phyloP scores from a whole-genome alignment of 2,888 invertebrate species.

The Nymphalis polychloros region DNA sequence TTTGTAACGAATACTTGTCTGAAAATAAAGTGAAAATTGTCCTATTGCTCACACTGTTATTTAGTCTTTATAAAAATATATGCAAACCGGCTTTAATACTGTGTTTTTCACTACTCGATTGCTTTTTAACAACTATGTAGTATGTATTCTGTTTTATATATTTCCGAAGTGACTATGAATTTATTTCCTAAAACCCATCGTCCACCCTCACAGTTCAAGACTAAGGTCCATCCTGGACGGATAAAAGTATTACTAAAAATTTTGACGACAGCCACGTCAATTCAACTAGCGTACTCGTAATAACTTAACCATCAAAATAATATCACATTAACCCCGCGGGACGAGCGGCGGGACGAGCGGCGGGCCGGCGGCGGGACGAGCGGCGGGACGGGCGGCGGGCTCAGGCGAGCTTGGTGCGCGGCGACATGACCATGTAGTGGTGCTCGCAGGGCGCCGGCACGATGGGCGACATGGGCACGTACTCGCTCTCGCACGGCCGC shows the following conservation, averaged over 20 bases:
- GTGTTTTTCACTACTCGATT: background rate
- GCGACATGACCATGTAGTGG: conserved; percentile 75
- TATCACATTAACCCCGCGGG: conserved; percentile 26
- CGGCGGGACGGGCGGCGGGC: conserved; percentile 29
- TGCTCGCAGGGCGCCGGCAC: conserved; percentile 67
- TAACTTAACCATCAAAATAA: conserved; percentile 24
- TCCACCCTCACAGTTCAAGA: conserved; percentile 17
- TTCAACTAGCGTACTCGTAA: conserved; percentile 17
- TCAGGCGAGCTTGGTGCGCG: conserved; percentile 65
- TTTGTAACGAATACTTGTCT: too few species aligned
- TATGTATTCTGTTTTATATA: too few species aligned
- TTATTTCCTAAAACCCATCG: conserved; percentile 9
- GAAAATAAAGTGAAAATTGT: too few species aligned
- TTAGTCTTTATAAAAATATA: too few species aligned
- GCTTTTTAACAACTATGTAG: too few species aligned
- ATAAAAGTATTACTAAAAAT: conserved; percentile 15
- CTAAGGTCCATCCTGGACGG: conserved; percentile 21
- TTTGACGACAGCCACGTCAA: conserved; percentile 32
- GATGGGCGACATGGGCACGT: conserved; percentile 73
- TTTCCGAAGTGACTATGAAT: background rate
- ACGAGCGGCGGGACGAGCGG: conserved; percentile 22
- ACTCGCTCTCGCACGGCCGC: conserved; percentile 60
- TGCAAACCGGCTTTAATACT: too few species aligned
- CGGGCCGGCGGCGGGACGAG: conserved; percentile 14
- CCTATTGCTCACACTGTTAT: too few species aligned